Base-by-base conservation (phyloP, 2,113 vertebrate species). In the Petrocephalus microphthalmus region DNA sequence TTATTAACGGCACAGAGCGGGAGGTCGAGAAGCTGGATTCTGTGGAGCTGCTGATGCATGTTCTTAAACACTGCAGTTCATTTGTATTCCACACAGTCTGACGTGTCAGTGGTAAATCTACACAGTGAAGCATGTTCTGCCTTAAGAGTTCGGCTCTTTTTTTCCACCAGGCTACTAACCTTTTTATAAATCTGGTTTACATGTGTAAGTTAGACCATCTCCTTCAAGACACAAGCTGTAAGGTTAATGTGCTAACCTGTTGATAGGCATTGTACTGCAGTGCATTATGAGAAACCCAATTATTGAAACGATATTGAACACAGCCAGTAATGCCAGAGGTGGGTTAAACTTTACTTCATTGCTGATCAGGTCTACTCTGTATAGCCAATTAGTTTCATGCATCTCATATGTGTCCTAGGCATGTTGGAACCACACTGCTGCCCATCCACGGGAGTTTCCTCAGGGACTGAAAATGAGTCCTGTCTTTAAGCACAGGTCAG, bases 1-100 rank as follows among this genome's bases (percentile, higher is more conserved):
- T 84, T 22, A 84, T 84, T 84, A 84, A 49, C 49, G n/a, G 49
- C 45, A 84, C n/a, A 51, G 82, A 52, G 82, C 3, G 82, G 82
- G 22, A 17, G 82, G 49, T 5, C n/a, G 2, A 13, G 71, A 78
- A 42, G 71, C 71, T 78, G 71, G 1, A 37, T 78, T 42, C 71
- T 6, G 33, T 42, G 71, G 71, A 78, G 71, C 71, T 7, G 15
- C 71, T 42, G 15, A 42, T 78, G 29, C 33, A 7, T 74, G 13
- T 71, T 71, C 29, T 74, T 74, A 37, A 37, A 37, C 67, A 42
- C 29, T 29, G 25, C 60, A 67, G 60, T 67, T 67, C 60, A 67
- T 67, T 67, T 67, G n/a, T 67, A 29, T 67, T 67, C 60, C 25
- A 29, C 67, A 37, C 17, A 42, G 71, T 78, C 71, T 78, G 71